phyloP scores from a whole-genome alignment of 2,113 vertebrate species.

The Psilopogon haemacephalus region DNA sequence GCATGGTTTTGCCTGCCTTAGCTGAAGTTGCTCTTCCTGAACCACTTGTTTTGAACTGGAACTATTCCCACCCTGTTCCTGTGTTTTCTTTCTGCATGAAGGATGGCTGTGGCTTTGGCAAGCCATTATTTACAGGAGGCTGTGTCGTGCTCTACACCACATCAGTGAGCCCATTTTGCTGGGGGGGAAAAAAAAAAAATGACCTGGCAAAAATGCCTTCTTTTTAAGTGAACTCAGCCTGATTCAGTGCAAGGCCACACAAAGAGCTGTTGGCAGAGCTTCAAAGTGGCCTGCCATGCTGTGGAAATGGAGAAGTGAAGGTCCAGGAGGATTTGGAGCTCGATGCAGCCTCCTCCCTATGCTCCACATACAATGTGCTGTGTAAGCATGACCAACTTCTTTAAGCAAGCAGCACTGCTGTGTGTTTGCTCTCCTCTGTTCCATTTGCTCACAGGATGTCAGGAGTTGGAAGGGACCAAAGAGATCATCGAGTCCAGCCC shows the following conservation, averaged over 20 bases:
- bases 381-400: neutral
- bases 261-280: conserved; percentile 14
- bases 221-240: neutral
- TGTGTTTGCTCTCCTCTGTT: neutral
- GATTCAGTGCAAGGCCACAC: neutral
- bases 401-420: neutral
- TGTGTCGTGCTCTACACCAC: neutral
- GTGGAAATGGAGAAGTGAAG: conserved; percentile 10
- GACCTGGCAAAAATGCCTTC: conserved; percentile 11
- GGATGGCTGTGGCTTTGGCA: neutral
- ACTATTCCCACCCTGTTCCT: neutral
- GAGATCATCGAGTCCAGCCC: too few relatives aligned
- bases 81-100: neutral
- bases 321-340: neutral
- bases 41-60: neutral
- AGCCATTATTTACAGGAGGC: neutral
- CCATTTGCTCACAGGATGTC: neutral
- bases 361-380: neutral
- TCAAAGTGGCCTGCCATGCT: neutral
- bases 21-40: neutral
- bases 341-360: neutral
- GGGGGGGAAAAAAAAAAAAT: too few relatives aligned
- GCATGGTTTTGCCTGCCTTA: neutral
- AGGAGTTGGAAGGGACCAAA: too few relatives aligned
- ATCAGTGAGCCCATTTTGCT: neutral